Conservation (phyloP, 2,888 invertebrate genomes). For the Eulithis testata region DNA sequence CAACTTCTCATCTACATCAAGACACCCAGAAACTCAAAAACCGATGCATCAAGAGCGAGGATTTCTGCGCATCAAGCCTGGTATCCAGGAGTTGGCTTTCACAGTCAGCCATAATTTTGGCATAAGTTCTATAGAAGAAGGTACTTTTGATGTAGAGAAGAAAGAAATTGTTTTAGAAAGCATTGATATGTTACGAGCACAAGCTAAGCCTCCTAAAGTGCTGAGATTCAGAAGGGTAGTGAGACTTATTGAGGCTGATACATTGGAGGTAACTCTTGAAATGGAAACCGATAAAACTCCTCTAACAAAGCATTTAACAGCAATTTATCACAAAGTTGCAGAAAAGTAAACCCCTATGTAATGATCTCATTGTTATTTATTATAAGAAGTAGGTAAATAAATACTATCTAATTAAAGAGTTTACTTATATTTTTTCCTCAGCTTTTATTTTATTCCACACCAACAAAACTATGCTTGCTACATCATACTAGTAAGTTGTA, state of each 20-base stretch:
- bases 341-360: conserved; percentile 16
- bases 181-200: conserved; percentile 56
- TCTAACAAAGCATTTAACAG: conserved; percentile 82
- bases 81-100: conserved; percentile 80
- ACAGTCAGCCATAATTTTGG: conserved; percentile 87
- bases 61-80: conserved; percentile 84
- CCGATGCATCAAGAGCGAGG: conserved; percentile 87
- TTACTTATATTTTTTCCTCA: no score
- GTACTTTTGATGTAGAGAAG: conserved; percentile 66
- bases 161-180: conserved; percentile 79
- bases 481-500: no score
- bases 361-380: neutral
- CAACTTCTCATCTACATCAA: conserved; percentile 81
- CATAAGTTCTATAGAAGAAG: conserved; percentile 85
- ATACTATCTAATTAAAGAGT: no score
- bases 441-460: no score
- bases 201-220: conserved; percentile 80
- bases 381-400: no score
- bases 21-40: conserved; percentile 77
- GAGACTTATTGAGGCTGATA: conserved; percentile 57
- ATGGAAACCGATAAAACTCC: conserved; percentile 85
- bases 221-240: conserved; percentile 72
- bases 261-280: conserved; percentile 71
- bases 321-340: conserved; percentile 71
- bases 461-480: no score